phyloP scores from a whole-genome alignment of 2,888 invertebrate species.

The Spodoptera exigua region DNA sequence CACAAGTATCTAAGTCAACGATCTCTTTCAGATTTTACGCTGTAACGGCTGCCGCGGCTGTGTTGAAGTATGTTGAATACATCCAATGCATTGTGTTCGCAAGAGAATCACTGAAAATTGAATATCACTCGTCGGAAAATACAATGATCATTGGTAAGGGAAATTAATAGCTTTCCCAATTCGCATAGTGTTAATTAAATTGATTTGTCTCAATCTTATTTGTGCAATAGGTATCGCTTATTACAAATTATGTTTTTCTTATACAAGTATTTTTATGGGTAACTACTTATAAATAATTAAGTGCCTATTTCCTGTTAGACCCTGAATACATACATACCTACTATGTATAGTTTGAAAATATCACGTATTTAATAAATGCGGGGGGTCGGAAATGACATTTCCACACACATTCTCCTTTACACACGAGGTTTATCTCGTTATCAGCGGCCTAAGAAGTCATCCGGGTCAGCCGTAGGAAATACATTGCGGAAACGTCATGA shows the following conservation, averaged over 20 bases:
- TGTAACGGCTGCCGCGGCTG: conserved; percentile 94
- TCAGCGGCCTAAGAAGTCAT: conserved; percentile 7
- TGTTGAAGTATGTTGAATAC: conserved; percentile 95
- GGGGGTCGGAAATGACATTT: conserved; percentile 27
- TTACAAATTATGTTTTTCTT: too few relatives aligned
- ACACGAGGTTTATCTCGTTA: conserved; percentile 13
- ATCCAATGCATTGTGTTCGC: conserved; percentile 93
- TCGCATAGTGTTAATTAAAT: too few relatives aligned
- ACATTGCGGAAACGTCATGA: conserved; percentile 4
- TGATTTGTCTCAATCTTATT: too few relatives aligned
- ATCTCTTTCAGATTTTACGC: conserved; percentile 93
- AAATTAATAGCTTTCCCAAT: too few relatives aligned
- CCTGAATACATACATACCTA: too few relatives aligned
- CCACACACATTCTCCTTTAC: conserved; percentile 5
- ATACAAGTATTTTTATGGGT: too few relatives aligned
- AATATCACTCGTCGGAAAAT: conserved; percentile 94
- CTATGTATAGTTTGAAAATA: not conserved
- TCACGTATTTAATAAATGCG: conserved; percentile 1
- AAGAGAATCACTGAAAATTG: conserved; percentile 93
- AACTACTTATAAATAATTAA: too few relatives aligned
- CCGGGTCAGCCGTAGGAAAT: conserved; percentile 34
- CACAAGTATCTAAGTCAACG: conserved; percentile 1
- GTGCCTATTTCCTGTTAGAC: too few relatives aligned
- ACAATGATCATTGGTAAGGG: conserved; percentile 95
- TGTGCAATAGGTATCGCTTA: too few relatives aligned